Base-by-base conservation (phyloP, 1,140 invertebrate genomes). In the Venturia canescens region DNA sequence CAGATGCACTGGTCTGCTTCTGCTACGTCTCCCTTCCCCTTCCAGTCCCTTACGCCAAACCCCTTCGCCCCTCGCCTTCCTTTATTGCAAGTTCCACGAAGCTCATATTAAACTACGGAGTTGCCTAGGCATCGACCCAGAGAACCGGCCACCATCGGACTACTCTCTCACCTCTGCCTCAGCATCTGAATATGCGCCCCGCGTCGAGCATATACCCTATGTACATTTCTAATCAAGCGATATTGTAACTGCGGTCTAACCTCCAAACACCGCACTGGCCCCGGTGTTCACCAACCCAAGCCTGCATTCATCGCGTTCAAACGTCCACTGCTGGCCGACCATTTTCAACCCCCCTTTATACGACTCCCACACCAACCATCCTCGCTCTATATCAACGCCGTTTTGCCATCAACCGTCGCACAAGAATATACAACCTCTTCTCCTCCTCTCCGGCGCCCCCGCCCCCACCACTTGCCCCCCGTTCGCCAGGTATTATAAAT, bases 181-280 rank as follows among this genome's bases (percentile, higher is more conserved):
- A 87, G 91, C 90, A 90, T 91, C 90, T 91, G 89, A 88, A 91
- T 92, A 89, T 91, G 84, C 84, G 85, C 86, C 86, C 87, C 86
- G 84, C 83, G 82, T 83, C 83, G 84, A 84, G 83, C 89, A 89
- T 89, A 91, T 91, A 90, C 89, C 87, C 90, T 91, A 92, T 92
- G 91, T 92, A 92, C 91, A 92, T 92, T 92, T 92, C 91, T 92
- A 92, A 92, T 92, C 91, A 92, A 92, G 91, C 91, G 91, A 92
- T 92, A 92, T 92, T 92, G 91, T 92, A 92, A 92, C 91, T 92
- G 91, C 88, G 91, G 91, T 92, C 91, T 92, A 91, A 91, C 90
- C 88, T 90, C 89, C 89, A 89, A 89, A 90, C 89, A 90, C 88
- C 88, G 66, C 66, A 86, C 87, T 86, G 84, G 83, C 84, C 85